Evolutionary conservation across 2,113 vertebrate species (phyloP).

Genomic region (Nerophis lumbriciformis): DNA sequence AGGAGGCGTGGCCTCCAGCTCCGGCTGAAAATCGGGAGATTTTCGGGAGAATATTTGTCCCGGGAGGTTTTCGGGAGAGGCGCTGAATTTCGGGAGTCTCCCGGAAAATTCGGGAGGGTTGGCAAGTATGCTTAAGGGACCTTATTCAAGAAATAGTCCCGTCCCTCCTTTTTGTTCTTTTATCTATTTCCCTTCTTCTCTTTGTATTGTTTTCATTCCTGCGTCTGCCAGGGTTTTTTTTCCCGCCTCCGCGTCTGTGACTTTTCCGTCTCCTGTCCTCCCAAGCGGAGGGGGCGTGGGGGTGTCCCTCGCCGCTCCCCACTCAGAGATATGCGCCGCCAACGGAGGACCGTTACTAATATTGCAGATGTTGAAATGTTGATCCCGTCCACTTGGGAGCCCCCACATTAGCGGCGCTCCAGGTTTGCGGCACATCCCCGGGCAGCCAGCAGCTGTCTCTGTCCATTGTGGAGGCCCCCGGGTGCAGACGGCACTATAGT

Average conservation of each 20-base stretch:
- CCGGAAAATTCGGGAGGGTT: too few relatives aligned
- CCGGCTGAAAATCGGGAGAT: too few relatives aligned
- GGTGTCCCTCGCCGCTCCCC: constrained; percentile 67
- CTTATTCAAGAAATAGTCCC: background rate
- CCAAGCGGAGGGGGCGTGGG: constrained; percentile 24
- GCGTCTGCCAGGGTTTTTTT: constrained; percentile 65
- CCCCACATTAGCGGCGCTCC: constrained; percentile 60
- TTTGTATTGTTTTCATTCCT: constrained; percentile 72
- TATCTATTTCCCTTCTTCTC: constrained; percentile 55
- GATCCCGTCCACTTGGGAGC: constrained; percentile 68
- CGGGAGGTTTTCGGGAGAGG: too few relatives aligned
- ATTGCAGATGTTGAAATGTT: constrained; percentile 81
- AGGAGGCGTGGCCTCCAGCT: too few relatives aligned
- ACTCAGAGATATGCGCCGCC: constrained; percentile 64
- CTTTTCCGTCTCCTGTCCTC: constrained; percentile 63
- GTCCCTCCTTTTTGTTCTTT: constrained; percentile 50
- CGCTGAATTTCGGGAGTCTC: too few relatives aligned
- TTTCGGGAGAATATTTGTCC: too few relatives aligned
- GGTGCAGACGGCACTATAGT: constrained; percentile 2
- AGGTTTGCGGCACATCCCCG: constrained; percentile 52
- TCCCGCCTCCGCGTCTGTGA: constrained; percentile 59
- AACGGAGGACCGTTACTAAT: constrained; percentile 73
- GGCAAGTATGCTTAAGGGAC: too few relatives aligned
- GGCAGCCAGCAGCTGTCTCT: constrained; percentile 68
- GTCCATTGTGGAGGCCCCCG: constrained; percentile 42